Conservation (phyloP, 2,888 invertebrate species). For the Entomobrya proxima region DNA sequence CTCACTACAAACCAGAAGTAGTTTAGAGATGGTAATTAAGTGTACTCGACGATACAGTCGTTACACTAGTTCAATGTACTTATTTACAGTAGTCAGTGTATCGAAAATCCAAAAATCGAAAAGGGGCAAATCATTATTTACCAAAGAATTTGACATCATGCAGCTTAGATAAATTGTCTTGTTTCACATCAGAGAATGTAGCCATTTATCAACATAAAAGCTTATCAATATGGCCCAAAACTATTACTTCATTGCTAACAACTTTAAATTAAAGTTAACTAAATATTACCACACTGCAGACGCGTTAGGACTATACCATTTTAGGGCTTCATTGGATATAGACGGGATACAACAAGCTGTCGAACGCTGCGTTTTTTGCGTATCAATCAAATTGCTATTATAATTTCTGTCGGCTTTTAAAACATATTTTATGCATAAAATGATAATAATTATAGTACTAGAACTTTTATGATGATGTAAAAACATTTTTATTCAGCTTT, state of each 20-base stretch:
- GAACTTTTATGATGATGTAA: conserved; percentile 44
- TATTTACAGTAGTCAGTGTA: conserved; percentile 42
- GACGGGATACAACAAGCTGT: neutral
- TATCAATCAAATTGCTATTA: conserved; percentile 32
- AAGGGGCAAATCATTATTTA: conserved; percentile 44
- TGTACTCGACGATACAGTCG: neutral
- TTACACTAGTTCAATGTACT: conserved; percentile 48
- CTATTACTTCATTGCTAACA: neutral
- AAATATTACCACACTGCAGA: too few species aligned
- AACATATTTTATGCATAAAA: conserved; percentile 37
- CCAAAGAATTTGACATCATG: conserved; percentile 34
- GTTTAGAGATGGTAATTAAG: conserved; percentile 17
- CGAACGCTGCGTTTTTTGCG: neutral
- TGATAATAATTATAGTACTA: conserved; percentile 16
- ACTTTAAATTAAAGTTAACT: too few species aligned
- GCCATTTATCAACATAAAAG: neutral
- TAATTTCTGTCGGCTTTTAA: conserved; percentile 7
- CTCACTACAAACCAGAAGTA: conserved; percentile 3
- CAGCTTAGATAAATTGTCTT: neutral
- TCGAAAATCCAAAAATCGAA: neutral
- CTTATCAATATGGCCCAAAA: neutral
- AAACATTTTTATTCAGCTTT: neutral
- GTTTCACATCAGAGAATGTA: conserved; percentile 29
- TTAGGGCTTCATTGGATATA: conserved; percentile 28
- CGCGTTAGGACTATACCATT: neutral